Evolutionary conservation across 2,888 invertebrate genomes (phyloP), one percentile per base, ranked within the genome.

Genomic region (Heliconius sara): DNA sequence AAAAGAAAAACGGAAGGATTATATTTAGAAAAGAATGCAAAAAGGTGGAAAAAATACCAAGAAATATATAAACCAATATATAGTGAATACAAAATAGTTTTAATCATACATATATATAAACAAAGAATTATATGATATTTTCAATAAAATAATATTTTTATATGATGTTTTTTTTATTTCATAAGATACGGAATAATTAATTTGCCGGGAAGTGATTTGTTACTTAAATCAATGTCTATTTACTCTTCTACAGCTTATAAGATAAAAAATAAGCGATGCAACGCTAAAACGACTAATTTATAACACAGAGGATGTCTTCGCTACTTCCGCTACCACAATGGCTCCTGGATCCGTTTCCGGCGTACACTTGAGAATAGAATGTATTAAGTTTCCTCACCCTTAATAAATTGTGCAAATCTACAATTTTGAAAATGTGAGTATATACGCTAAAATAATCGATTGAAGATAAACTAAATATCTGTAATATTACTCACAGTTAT

Each of bases 261-360:
- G 52, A 52, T 19, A 22, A 52, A 52, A 52, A 52, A 34, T 76
- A 67, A 30, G 67, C 22, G 71, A 79, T 77, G 67, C 72, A 72
- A 79, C 77, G 79, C 76, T 19, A 78, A 79, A 80, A 81, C 77
- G 67, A 65, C 70, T 79, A 81, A 81, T 82, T 79, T 82, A 83
- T 83, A 76, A 79, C 80, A 52, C 73, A 80, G 85, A 90, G 95
- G 95, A 94, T 94, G 92, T 95, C 95, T 93, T 93, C 88, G 89
- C 91, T 91, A 89, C 91, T 93, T 93, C 94, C 95, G 91, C 89
- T 88, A 90, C 92, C 91, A 93, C 93, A 94, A 93, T 93, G 90
- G 92, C 89, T 88, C 88, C 87, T 84, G 86, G 86, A 90, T 92
- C 93, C 93, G 92, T 86, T 94, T 95, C 94, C 94, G 88, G 84